phyloP scores from a whole-genome alignment of 2,797 vertebrate genomes.

The Mus minutoides region DNA sequence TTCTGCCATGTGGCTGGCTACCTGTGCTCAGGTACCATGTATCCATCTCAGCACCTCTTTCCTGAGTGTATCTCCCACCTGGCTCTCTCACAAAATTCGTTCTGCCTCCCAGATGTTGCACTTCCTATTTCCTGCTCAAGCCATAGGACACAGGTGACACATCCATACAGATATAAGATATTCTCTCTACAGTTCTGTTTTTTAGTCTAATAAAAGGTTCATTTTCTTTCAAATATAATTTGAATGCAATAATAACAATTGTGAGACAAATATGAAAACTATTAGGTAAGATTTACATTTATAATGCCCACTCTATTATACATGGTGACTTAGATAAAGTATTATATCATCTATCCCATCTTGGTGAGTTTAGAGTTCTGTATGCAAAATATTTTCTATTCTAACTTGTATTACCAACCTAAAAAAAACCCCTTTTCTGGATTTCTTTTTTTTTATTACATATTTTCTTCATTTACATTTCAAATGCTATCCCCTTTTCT shows the following conservation, averaged over 20 bases:
- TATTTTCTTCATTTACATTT: too few relatives aligned
- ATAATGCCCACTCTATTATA: neutral
- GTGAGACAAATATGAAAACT: neutral
- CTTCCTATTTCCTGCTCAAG: neutral
- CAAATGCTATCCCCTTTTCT: too few relatives aligned
- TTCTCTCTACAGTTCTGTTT: neutral
- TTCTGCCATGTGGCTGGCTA: neutral
- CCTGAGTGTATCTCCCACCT: neutral
- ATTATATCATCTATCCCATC: neutral
- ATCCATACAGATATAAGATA: neutral
- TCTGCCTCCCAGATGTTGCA: neutral
- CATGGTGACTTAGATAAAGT: neutral
- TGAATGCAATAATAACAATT: neutral
- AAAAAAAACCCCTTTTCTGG: neutral
- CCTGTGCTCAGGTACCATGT: neutral
- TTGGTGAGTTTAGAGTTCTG: neutral
- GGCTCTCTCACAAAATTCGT: neutral
- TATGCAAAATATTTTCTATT: neutral
- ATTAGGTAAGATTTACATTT: neutral
- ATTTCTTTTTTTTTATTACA: too few relatives aligned
- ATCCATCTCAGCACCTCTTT: neutral
- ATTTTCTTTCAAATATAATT: neutral
- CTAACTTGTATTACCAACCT: neutral
- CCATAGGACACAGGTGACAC: neutral
- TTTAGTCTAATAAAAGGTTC: neutral